Percentiles rank a stretch among this genome's conserved stretches.
Evolutionary conservation across 2,113 vertebrate species (phyloP).

Genomic region (Cephalopterus ornatus): DNA sequence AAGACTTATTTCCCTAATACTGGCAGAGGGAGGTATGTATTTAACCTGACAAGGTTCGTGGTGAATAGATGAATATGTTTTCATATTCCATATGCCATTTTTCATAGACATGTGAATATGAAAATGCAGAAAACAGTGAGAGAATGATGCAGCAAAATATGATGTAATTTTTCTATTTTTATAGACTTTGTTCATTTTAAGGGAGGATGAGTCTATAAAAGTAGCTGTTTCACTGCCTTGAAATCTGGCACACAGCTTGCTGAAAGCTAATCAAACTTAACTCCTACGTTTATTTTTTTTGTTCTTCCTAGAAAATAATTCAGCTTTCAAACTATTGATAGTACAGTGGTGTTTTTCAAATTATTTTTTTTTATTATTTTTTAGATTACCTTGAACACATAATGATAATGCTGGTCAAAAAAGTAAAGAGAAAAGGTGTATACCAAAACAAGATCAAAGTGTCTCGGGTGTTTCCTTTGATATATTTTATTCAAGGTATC

Average conservation of each 20-base stretch:
- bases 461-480: neutral
- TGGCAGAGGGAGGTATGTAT: neutral
- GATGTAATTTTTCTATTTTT: slow-evolving; percentile 55
- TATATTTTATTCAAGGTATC: neutral
- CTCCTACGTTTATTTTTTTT: neutral
- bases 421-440: neutral
- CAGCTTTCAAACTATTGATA: neutral
- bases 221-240: neutral
- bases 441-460: neutral
- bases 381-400: neutral
- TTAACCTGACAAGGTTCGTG: neutral
- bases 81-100: slow-evolving; percentile 4
- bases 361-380: neutral
- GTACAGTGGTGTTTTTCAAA: neutral
- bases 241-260: slow-evolving; percentile 1
- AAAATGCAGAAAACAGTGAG: neutral
- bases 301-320: neutral
- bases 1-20: neutral
- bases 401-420: neutral
- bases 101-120: neutral
- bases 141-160: slow-evolving; percentile 45
- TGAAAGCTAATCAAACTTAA: slow-evolving; percentile 8
- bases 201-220: slow-evolving; percentile 15
- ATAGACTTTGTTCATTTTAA: neutral
- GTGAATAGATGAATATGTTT: neutral